Conservation (phyloP, 2,888 invertebrate species). For the Caenorhabditis becei region DNA sequence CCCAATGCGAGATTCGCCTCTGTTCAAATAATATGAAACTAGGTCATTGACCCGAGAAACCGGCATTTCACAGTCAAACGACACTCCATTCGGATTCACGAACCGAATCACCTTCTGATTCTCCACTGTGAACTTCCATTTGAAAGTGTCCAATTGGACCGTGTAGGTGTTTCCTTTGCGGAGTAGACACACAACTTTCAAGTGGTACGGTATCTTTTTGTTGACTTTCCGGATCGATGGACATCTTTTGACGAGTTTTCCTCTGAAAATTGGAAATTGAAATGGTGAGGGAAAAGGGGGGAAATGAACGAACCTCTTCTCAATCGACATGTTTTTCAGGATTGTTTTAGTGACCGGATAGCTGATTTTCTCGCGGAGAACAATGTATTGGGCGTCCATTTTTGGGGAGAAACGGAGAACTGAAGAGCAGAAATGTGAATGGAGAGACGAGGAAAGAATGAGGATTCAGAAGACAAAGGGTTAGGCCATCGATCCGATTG, state of each 20-base stretch:
- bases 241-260: neutral
- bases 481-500: too few species aligned
- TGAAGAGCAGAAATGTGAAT: neutral
- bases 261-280: neutral
- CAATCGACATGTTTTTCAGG: neutral
- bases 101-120: neutral
- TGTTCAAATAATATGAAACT: too few species aligned
- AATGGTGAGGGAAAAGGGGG: neutral
- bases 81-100: neutral
- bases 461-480: too few species aligned
- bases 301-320: neutral
- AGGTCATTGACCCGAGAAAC: neutral
- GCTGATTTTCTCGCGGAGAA: neutral
- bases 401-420: neutral
- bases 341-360: neutral
- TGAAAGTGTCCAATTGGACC: neutral
- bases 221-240: neutral
- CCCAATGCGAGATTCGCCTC: too few species aligned
- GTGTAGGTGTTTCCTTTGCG: neutral
- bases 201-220: neutral
- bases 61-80: neutral
- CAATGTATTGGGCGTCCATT: neutral
- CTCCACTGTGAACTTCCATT: neutral
- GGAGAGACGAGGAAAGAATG: too few species aligned
- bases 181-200: neutral